phyloP scores from a whole-genome alignment of 2,113 vertebrate species.

The Osmerus eperlanus region DNA sequence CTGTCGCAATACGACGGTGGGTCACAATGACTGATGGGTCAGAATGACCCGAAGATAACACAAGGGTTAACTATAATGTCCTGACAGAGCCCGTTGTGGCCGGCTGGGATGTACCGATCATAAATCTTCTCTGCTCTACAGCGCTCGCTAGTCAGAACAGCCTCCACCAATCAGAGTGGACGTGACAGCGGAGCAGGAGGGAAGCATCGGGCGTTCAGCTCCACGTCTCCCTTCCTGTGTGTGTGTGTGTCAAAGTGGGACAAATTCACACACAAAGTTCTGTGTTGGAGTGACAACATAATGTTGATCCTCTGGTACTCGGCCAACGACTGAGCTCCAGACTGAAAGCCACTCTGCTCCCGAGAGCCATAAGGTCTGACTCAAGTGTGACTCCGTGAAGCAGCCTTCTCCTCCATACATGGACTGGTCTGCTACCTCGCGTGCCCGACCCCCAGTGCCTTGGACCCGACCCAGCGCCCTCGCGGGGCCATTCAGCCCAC shows the following conservation, averaged over 20 bases:
- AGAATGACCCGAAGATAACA: too few relatives aligned
- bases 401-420: slow-evolving; percentile 10
- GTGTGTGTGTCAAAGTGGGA: background rate
- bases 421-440: slow-evolving; percentile 1
- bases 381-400: slow-evolving; percentile 1
- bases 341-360: background rate
- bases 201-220: too few relatives aligned
- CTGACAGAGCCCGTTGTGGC: background rate
- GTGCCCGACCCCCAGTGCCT: background rate
- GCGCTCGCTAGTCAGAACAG: too few relatives aligned
- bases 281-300: background rate
- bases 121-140: background rate
- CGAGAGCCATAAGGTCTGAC: background rate
- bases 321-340: background rate
- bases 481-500: background rate
- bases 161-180: too few relatives aligned
- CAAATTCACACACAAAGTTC: background rate
- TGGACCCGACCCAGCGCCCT: background rate
- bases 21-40: too few relatives aligned
- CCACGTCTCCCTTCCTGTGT: too few relatives aligned
- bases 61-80: background rate
- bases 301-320: background rate
- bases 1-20: too few relatives aligned
- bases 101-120: background rate
- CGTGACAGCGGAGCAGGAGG: too few relatives aligned